Evolutionary conservation across 2,888 invertebrate species (phyloP).

Genomic region (Vesta saturnalis): DNA sequence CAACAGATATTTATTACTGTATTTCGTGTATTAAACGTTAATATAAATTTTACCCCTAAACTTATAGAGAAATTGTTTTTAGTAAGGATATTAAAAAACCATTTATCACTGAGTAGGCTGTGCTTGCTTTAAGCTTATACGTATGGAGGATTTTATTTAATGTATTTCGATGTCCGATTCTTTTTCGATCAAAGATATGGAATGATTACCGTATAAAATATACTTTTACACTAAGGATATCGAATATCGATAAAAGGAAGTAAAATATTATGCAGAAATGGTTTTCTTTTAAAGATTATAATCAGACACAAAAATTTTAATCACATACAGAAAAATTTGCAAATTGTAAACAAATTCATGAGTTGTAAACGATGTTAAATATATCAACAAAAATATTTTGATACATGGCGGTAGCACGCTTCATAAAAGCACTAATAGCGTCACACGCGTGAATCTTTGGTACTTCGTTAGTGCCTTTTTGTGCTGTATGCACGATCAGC

Average conservation of each 20-base stretch:
- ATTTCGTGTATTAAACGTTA: slow-evolving; percentile 6
- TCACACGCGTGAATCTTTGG: no score
- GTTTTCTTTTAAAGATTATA: no score
- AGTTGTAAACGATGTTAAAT: no score
- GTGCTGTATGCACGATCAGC: no score
- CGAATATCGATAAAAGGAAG: neutral
- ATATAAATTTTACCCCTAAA: slow-evolving; percentile 1
- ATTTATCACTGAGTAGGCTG: slow-evolving; percentile 6
- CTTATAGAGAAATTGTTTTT: slow-evolving; percentile 14
- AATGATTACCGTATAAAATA: neutral
- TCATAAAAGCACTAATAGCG: no score
- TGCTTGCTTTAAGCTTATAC: slow-evolving; percentile 1
- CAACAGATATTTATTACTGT: slow-evolving; percentile 11
- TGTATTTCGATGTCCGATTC: slow-evolving; percentile 2
- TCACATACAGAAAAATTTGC: no score
- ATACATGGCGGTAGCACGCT: no score
- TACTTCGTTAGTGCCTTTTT: no score
- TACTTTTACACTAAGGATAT: neutral
- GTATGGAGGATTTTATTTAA: slow-evolving; percentile 4
- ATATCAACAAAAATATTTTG: no score
- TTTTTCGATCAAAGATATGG: neutral
- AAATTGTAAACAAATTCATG: no score
- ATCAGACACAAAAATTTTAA: no score
- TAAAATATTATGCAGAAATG: no score
- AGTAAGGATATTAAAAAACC: slow-evolving; percentile 3